These are phyloP conservation scores for Leptonema lineaticorne DNA, from an alignment of 1,140 invertebrate genomes.

Conservation along the genomic window DNA sequence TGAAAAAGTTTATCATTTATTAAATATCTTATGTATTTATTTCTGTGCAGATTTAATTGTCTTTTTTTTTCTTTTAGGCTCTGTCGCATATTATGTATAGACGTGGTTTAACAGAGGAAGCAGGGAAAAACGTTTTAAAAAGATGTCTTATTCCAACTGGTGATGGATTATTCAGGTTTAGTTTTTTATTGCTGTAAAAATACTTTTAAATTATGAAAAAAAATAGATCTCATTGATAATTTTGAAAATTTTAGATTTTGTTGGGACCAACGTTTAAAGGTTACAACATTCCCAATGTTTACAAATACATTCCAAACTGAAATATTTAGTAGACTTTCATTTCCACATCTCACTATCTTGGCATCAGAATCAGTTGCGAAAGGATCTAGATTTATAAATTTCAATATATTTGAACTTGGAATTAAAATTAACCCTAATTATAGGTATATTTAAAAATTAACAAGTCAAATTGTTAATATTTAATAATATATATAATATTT, in stretches of 20 bases:
- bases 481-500: not conserved
- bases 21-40: slow-evolving; percentile 1
- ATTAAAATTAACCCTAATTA: slow-evolving; percentile 34
- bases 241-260: slow-evolving; percentile 26
- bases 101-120: slow-evolving; percentile 30
- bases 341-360: slow-evolving; percentile 32
- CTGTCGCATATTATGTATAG: slow-evolving; percentile 27
- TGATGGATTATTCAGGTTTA: slow-evolving; percentile 29
- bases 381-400: not conserved
- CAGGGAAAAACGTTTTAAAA: slow-evolving; percentile 19
- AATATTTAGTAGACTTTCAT: slow-evolving; percentile 21
- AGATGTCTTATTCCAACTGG: slow-evolving; percentile 26
- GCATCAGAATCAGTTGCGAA: slow-evolving; percentile 14
- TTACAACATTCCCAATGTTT: slow-evolving; percentile 8
- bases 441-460: not conserved
- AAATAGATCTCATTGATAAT: not conserved
- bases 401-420: slow-evolving; percentile 12
- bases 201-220: not conserved
- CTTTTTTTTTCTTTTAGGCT: slow-evolving; percentile 27
- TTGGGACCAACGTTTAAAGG: slow-evolving; percentile 38
- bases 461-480: too few species aligned
- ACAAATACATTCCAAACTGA: slow-evolving; percentile 19
- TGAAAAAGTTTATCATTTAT: slow-evolving; percentile 25
- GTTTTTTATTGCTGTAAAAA: not conserved
- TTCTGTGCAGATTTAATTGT: not conserved